Evolutionary conservation across 1,140 invertebrate genomes (phyloP), one percentile per base, ranked within the genome.

Genomic region (Acyrthosiphon pisum): DNA sequence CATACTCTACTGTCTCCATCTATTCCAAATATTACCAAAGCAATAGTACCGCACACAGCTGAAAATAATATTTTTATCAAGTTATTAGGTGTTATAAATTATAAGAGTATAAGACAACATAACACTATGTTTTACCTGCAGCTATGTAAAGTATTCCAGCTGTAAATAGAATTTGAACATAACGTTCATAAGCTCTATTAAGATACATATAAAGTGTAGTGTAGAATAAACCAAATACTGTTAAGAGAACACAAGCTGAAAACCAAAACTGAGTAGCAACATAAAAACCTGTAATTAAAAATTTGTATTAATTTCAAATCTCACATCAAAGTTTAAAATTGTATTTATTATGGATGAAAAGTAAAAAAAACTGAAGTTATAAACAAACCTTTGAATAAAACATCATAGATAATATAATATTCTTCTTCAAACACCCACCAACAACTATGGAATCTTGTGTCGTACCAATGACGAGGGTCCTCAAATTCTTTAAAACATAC

Each of bases 401-500:
- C 46, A 37, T 94, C 93, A 81, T 94, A 87, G 41, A 94, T 94
- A 44, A 94, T 94, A 68, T 93, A 93, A 41, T 93, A 94, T 93
- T 99, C 98, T 95, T 99, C 98, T 95, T 98, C 97, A 94, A 99
- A 98, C 46, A 99, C 97, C 98, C 98, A 99, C 97, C 98, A 98
- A 94, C 98, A 99, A 1, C 97, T 97, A 56, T 95, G 96, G 94
- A 98, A 98, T 90, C 96, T 95, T 8, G 96, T 97, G 94, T 98
- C 98, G 94, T 97, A 98, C 94, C 97, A 96, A 95, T 98, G 97
- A 94, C 96, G 96, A 22, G 97, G 96, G 94, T 98, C 98, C 95
- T 97, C 96, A 95, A 98, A 98, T 53, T 97, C 96, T 94, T 97
- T 96, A 94, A 99, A 98, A 95, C 98, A 99, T 1, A 98, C 98